phyloP scores from a whole-genome alignment of 2,888 invertebrate species.

The Phyllotreta striolata region DNA sequence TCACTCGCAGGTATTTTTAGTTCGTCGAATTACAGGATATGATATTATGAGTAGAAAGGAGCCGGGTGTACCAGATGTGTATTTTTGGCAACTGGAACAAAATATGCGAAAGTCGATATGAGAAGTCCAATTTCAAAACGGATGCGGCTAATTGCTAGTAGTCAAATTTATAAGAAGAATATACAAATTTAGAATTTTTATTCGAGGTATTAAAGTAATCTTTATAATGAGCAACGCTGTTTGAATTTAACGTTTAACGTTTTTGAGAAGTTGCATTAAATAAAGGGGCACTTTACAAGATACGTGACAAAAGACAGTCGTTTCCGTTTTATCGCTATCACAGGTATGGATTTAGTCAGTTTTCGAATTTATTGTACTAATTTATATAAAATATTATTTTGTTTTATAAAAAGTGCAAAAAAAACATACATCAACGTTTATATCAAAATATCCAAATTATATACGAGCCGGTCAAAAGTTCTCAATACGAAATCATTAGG shows the following conservation, averaged over 20 bases:
- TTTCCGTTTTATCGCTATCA: conserved; percentile 40
- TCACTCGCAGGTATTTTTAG: conserved; percentile 12
- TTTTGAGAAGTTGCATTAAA: conserved; percentile 29
- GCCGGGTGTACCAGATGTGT: not conserved
- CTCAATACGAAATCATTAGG: not conserved
- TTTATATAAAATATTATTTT: too few species aligned
- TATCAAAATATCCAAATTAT: conserved; percentile 32
- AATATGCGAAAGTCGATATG: too few species aligned
- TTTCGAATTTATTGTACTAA: not conserved
- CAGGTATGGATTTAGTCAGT: conserved; percentile 6
- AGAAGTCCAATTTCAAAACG: too few species aligned
- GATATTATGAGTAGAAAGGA: conserved; percentile 1
- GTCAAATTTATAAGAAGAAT: too few species aligned
- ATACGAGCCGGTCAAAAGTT: too few species aligned
- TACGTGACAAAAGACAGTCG: conserved; percentile 45
- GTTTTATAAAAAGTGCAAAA: too few species aligned
- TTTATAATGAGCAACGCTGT: conserved; percentile 8
- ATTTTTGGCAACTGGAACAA: not conserved
- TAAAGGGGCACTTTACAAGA: conserved; percentile 43
- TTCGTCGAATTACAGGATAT: conserved; percentile 11
- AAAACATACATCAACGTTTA: conserved; percentile 41
- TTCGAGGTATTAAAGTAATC: too few species aligned
- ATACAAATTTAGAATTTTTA: too few species aligned
- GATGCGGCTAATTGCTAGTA: too few species aligned
- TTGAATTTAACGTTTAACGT: conserved; percentile 18